Conservation (phyloP, 2,113 vertebrate genomes). For the Rafetus swinhoei region DNA sequence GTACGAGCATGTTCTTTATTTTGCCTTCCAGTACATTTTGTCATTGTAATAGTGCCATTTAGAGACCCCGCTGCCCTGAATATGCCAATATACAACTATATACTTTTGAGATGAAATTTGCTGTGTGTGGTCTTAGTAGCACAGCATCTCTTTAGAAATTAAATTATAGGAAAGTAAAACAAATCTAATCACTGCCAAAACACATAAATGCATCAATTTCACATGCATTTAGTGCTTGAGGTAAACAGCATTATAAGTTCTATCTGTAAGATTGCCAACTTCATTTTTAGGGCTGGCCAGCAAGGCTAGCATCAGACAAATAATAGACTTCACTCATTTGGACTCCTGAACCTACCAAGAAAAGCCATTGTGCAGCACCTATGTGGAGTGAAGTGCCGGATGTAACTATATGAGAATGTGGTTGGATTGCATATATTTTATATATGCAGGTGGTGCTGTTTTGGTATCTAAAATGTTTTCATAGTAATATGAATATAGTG, state of each 20-base stretch:
- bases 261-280: neutral
- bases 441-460: neutral
- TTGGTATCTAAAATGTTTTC: slow-evolving; percentile 1
- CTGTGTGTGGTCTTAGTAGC: neutral
- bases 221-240: neutral
- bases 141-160: neutral
- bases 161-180: neutral
- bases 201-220: neutral
- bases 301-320: neutral
- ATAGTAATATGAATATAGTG: neutral
- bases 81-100: neutral
- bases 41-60: slow-evolving; percentile 3
- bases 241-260: neutral
- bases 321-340: neutral
- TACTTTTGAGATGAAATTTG: neutral
- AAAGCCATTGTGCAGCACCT: neutral
- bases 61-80: neutral
- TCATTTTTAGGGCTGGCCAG: slow-evolving; percentile 15
- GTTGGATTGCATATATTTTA: neutral
- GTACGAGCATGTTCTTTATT: neutral
- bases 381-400: neutral
- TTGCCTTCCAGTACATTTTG: slow-evolving; percentile 16
- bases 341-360: neutral
- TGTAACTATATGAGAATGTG: neutral
- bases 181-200: neutral